A percentile compares a stretch with the other conserved stretches of the same genome.
Evolutionary conservation across 2,888 invertebrate genomes (phyloP).

Genomic region (Leptinotarsa tumamoca): DNA sequence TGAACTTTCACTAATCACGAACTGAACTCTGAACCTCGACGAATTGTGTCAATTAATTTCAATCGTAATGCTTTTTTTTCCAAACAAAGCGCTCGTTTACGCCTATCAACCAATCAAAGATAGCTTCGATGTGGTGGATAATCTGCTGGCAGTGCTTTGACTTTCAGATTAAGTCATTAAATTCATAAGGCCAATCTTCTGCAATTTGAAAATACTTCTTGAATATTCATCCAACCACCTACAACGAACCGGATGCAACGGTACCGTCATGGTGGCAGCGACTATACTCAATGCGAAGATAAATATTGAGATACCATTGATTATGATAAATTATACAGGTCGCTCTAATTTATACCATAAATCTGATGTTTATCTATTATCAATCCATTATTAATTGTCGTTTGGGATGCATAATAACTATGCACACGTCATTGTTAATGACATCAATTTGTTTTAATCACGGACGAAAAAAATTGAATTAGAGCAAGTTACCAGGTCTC

Average conservation of each 20-base stretch:
- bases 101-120: no score
- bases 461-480: constrained; percentile 26
- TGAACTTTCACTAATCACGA: no score
- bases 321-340: constrained; percentile 42
- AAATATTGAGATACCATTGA: constrained; percentile 40
- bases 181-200: neutral
- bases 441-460: constrained; percentile 38
- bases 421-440: constrained; percentile 36
- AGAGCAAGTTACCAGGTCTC: constrained; percentile 25
- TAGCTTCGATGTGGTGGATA: no score
- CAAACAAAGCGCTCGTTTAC: no score
- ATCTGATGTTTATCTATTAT: constrained; percentile 39
- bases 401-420: constrained; percentile 36
- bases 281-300: constrained; percentile 36
- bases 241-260: neutral
- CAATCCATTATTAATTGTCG: constrained; percentile 43
- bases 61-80: no score
- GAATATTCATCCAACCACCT: neutral
- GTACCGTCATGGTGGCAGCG: neutral
- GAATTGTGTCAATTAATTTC: no score
- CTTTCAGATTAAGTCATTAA: neutral
- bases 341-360: constrained; percentile 35
- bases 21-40: no score
- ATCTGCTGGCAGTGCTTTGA: no score
- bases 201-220: neutral